Conservation (phyloP, 2,113 vertebrate genomes). For the human region GRCh38 chr20:44065501-44066000, state of each 20-base stretch:
- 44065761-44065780: slow-evolving; percentile 96
- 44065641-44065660: not conserved
- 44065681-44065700: slow-evolving; percentile 9
- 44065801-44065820: slow-evolving; percentile 92
- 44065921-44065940: slow-evolving; percentile 95
- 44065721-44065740: slow-evolving; percentile 94
- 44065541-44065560: not conserved
- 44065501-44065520: not conserved
- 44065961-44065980: slow-evolving; percentile 96
- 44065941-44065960: slow-evolving; percentile 96
- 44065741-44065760: slow-evolving; percentile 88
- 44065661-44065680: not conserved
- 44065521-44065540: not conserved
- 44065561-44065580: not conserved
- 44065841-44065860: slow-evolving; percentile 93
- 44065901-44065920: slow-evolving; percentile 95
- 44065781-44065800: slow-evolving; percentile 94
- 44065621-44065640: not conserved
- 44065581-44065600: not conserved
- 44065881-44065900: slow-evolving; percentile 95
- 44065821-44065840: slow-evolving; percentile 94
- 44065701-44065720: slow-evolving; percentile 89
- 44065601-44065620: not conserved
- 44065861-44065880: slow-evolving; percentile 89
- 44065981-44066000: slow-evolving; percentile 93